These are phyloP conservation scores for Oreochromis niloticus DNA, from an alignment of 2,113 vertebrate species.

Conservation along the genomic window DNA sequence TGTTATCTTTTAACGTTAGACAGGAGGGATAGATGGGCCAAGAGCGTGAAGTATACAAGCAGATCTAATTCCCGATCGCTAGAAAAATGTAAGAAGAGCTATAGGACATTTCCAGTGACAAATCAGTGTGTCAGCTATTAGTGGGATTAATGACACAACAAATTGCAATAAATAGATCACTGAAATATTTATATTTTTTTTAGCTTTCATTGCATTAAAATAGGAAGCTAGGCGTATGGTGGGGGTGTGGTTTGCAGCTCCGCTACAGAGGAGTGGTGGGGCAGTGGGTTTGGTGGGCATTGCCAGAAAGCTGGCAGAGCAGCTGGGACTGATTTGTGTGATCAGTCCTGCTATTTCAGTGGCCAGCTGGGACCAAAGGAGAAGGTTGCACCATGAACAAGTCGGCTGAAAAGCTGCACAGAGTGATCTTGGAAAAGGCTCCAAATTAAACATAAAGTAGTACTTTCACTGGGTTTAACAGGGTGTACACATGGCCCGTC, in stretches of 20 bases:
- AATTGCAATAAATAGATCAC: not conserved
- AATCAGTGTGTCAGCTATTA: not conserved
- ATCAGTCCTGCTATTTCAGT: not conserved
- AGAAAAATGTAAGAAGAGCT: not conserved
- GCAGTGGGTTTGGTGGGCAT: not conserved
- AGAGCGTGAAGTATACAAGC: not conserved
- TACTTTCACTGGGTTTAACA: no score
- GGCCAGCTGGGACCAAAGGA: not conserved
- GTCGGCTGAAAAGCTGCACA: not conserved
- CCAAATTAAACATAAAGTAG: not conserved
- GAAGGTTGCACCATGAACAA: not conserved
- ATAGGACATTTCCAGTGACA: not conserved
- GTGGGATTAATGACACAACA: not conserved
- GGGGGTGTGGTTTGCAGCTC: not conserved
- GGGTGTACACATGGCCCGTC: no score
- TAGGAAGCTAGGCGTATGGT: not conserved
- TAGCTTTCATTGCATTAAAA: not conserved
- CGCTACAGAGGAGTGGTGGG: not conserved
- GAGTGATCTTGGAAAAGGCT: not conserved
- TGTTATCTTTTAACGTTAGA: not conserved
- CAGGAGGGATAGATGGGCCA: not conserved
- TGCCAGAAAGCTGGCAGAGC: not conserved
- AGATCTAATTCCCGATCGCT: not conserved
- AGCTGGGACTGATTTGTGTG: not conserved
- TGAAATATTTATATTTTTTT: not conserved